These are phyloP conservation scores for Diaphora mendica DNA, from an alignment of 2,888 invertebrate species.

Conservation along the genomic window DNA sequence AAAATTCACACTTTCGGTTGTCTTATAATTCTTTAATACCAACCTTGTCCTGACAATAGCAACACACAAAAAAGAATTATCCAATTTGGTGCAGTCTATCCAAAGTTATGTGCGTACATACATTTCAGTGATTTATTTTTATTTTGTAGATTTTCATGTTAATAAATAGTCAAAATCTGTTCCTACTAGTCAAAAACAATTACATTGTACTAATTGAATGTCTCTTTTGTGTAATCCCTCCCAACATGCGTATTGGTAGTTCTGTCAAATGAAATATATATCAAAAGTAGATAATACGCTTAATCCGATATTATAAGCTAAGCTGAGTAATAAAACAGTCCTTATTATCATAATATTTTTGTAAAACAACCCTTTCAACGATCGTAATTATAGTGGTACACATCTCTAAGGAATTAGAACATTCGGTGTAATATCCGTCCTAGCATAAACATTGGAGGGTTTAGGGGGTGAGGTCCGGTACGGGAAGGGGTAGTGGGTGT, in stretches of 20 bases:
- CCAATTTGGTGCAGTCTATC: no score
- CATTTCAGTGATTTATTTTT: no score
- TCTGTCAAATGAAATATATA: background rate
- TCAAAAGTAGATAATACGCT: background rate
- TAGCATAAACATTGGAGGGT: conserved; percentile 50
- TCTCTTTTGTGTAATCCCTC: background rate
- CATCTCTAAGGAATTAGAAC: conserved; percentile 67
- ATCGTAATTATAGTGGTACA: conserved; percentile 51
- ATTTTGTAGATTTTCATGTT: no score
- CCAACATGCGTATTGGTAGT: background rate
- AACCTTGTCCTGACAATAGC: no score
- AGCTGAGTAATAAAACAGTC: conserved; percentile 18
- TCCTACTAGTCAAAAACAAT: background rate
- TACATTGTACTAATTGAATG: background rate
- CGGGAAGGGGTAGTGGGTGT: conserved; percentile 30
- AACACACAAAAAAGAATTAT: no score
- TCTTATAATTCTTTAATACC: no score
- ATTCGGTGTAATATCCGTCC: conserved; percentile 76
- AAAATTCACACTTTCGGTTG: no score
- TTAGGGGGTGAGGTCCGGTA: conserved; percentile 27
- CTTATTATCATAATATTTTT: conserved; percentile 42
- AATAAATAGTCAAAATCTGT: no score
- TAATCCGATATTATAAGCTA: conserved; percentile 9
- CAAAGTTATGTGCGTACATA: no score
- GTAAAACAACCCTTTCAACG: conserved; percentile 56